Conservation (phyloP, 2,888 invertebrate species). For the Synergus gifuensis region DNA sequence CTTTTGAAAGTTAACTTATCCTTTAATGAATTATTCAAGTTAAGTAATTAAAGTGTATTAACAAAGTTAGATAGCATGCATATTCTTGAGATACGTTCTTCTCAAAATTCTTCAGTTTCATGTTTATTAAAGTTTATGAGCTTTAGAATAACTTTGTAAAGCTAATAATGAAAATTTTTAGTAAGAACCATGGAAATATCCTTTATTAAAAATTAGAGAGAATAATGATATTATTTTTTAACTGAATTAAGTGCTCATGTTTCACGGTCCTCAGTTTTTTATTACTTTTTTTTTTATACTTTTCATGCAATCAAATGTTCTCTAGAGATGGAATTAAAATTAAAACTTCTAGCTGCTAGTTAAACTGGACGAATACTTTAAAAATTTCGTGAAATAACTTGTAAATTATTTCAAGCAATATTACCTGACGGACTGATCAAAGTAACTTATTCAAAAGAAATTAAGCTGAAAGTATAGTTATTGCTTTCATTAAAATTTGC, state of each 20-base stretch:
- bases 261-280: background rate
- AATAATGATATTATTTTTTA: background rate
- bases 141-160: background rate
- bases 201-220: background rate
- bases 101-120: background rate
- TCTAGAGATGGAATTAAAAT: background rate
- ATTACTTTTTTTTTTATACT: background rate
- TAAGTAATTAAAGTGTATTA: background rate
- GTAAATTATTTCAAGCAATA: background rate
- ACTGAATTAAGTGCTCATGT: background rate
- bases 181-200: background rate
- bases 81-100: background rate
- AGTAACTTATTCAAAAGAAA: constrained; percentile 13
- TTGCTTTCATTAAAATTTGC: background rate
- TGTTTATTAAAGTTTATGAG: background rate
- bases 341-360: background rate
- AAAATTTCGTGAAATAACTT: no score
- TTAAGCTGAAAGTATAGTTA: background rate
- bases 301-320: background rate
- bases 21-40: background rate
- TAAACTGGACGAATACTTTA: background rate
- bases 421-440: constrained; percentile 1
- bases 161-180: background rate
- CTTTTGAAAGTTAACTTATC: background rate
- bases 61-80: background rate